Base-by-base conservation (phyloP, 2,797 vertebrate species). In the Okamejei kenojei region DNA sequence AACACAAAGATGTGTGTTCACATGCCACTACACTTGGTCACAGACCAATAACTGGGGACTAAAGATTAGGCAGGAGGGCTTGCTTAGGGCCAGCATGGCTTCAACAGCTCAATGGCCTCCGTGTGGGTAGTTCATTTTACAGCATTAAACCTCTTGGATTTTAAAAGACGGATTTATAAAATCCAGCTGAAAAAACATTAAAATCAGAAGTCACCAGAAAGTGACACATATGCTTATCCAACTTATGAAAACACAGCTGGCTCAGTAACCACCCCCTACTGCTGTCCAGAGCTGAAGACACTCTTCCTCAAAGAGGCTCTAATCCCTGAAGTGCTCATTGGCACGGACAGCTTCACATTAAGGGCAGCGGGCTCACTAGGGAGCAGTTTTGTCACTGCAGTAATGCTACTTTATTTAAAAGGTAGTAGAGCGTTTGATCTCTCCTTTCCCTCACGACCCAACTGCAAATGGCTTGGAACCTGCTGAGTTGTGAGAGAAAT, bases 111-210 rank as follows among this genome's bases (percentile, higher is more conserved):
- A 54, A 54, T 54, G 45, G 45, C 45, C 45, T 54, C 45, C 45
- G 45, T 54, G 45, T 54, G 45, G 45, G 45, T 3, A 54, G 45
- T 54, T 6, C 45, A 54, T 54, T 54, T 54, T 54, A 21, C 4
- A 5, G 21, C 19, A 74, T 21, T 21, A 26, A 74, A 74, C 71
- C 77, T 78, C 11, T 15, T 6, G 65, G n/a, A 10, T 88, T 88
- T 88, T 88, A 32, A 65, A 88, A 35, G 61, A 7, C 1, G 58
- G 58, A 65, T 88, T 65, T 65, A 65, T 9, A 32, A 19, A 32
- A 58, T n/a, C 29, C 84, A 88, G 84, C 84, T 88, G 84, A 88
- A 88, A 88, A 7, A 65, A 65, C 84, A 88, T 32, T 32, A 65
- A 88, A 88, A 88, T 88, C 61, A 65, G 84, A 88, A 74, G 84